phyloP scores from a whole-genome alignment of 1,140 invertebrate species.

The Mizuhopecten yessoensis region DNA sequence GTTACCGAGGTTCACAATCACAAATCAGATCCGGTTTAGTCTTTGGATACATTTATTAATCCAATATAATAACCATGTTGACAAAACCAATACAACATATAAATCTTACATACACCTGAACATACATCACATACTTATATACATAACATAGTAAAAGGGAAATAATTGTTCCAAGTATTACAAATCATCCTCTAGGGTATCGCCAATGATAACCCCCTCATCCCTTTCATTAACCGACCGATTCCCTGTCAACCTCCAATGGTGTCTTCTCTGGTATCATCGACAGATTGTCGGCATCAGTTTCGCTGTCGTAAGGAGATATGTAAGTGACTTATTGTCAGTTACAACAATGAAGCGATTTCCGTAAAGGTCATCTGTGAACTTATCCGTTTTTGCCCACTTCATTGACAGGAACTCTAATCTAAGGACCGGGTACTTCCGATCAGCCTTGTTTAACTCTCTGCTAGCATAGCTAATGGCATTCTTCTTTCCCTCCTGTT shows the following conservation, averaged over 20 bases:
- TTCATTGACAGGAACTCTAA: conserved; percentile 61
- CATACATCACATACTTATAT: no score
- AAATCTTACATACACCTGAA: no score
- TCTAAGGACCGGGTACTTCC: conserved; percentile 52
- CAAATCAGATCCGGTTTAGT: no score
- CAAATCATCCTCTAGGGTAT: neutral
- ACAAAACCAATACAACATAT: no score
- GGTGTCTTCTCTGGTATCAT: neutral
- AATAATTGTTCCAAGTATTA: neutral
- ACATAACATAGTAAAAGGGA: no score
- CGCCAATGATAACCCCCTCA: neutral
- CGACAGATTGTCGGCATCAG: neutral
- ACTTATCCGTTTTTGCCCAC: conserved; percentile 65
- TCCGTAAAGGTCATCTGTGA: conserved; percentile 65
- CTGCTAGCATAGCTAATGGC: conserved; percentile 52
- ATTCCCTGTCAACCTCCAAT: neutral
- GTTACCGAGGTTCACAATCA: no score
- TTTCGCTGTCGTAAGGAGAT: conserved; percentile 61
- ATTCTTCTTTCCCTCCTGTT: neutral
- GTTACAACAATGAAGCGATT: conserved; percentile 61
- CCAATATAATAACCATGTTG: no score
- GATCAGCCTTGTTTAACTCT: no score
- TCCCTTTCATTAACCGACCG: neutral
- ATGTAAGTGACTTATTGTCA: conserved; percentile 71
- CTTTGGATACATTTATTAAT: no score